These are phyloP conservation scores for Ladona fulva DNA, from an alignment of 1,140 invertebrate genomes.

Conservation along the genomic window DNA sequence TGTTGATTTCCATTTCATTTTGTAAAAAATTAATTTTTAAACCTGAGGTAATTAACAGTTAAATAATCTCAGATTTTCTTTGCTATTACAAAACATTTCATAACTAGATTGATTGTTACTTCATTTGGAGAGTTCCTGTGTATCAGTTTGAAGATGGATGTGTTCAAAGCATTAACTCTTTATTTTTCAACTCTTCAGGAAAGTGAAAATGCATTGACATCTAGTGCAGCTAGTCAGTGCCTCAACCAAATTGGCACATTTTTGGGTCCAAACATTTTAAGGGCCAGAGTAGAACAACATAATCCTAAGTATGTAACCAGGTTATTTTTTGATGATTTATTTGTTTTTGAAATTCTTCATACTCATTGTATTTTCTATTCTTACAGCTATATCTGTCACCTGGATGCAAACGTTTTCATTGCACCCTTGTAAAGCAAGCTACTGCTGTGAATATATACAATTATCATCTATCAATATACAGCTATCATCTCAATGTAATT, in stretches of 20 bases:
- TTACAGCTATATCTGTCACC: slow-evolving; percentile 31
- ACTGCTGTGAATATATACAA: too few species aligned
- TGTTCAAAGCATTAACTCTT: neutral
- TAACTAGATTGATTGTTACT: too few species aligned
- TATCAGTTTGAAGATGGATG: too few species aligned
- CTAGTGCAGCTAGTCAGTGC: slow-evolving; percentile 43
- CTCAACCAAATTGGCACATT: slow-evolving; percentile 38
- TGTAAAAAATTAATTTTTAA: too few species aligned
- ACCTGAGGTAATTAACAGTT: too few species aligned
- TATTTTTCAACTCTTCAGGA: slow-evolving; percentile 30
- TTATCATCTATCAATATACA: too few species aligned
- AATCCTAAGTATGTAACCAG: slow-evolving; percentile 36
- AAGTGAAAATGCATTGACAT: slow-evolving; percentile 44
- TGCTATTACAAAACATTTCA: too few species aligned
- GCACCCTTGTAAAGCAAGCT: slow-evolving; percentile 25
- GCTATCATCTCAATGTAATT: too few species aligned
- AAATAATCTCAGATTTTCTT: too few species aligned
- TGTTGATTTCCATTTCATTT: too few species aligned
- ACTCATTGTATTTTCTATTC: slow-evolving; percentile 15
- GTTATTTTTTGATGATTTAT: neutral
- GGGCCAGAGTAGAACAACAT: slow-evolving; percentile 42
- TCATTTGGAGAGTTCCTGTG: too few species aligned
- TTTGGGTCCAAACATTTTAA: slow-evolving; percentile 43
- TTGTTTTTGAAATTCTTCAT: neutral
- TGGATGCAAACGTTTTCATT: slow-evolving; percentile 35